Percentiles rank a stretch among this genome's conserved stretches.
Conservation (phyloP, 2,113 vertebrate genomes). For the human (Homo sapiens) region GRCh38 chr2:2564501-2565000, state of each 20-base stretch:
- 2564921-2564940: neutral
- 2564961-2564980: neutral
- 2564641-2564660: neutral
- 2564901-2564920: neutral
- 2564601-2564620: neutral
- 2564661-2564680: no score
- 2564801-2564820: neutral
- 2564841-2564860: neutral
- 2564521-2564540: neutral
- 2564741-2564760: neutral
- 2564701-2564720: neutral
- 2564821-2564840: neutral
- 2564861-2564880: neutral
- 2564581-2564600: neutral
- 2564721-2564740: neutral
- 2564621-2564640: no score
- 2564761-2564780: neutral
- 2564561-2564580: no score
- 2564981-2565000: neutral
- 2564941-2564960: neutral
- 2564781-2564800: neutral
- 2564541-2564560: neutral
- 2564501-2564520: accelerated
- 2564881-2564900: neutral
- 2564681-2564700: neutral